Conservation (phyloP, 2,888 invertebrate genomes). For the Leistus spinibarbis region DNA sequence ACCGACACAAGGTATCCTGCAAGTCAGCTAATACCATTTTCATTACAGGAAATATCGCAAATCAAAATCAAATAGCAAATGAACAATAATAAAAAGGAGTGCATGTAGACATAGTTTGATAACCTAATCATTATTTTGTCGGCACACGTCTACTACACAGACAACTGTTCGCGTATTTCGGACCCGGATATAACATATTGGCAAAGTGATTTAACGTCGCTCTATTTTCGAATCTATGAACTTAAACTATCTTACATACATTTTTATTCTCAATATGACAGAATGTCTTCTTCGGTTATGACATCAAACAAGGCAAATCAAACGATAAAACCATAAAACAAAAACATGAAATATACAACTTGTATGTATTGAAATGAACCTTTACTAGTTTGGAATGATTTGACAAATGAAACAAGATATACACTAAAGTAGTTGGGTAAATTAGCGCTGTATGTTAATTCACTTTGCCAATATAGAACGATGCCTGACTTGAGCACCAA, state of each 20-base stretch:
- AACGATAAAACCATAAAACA: not conserved
- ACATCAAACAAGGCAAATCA: not conserved
- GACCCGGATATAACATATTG: not conserved
- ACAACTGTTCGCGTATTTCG: constrained; percentile 20
- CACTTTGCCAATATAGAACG: constrained; percentile 3
- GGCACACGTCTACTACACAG: constrained; percentile 39
- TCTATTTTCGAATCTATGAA: no score
- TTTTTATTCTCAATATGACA: no score
- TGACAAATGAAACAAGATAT: no score
- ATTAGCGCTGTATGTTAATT: no score
- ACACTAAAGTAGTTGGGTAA: no score
- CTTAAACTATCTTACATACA: no score
- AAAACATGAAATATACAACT: no score
- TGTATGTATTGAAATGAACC: no score
- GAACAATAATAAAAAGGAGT: constrained; percentile 10
- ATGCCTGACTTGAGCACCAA: constrained; percentile 37
- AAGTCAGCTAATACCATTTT: constrained; percentile 42
- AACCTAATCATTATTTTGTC: constrained; percentile 21
- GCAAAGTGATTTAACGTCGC: not conserved
- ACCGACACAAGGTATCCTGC: constrained; percentile 59
- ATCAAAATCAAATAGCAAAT: constrained; percentile 25
- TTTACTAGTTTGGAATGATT: no score
- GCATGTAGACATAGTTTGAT: not conserved
- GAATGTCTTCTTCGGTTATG: no score
- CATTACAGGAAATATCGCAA: constrained; percentile 42